Base-by-base conservation (phyloP, 2,797 vertebrate genomes). In the Onychomys arenicola region DNA sequence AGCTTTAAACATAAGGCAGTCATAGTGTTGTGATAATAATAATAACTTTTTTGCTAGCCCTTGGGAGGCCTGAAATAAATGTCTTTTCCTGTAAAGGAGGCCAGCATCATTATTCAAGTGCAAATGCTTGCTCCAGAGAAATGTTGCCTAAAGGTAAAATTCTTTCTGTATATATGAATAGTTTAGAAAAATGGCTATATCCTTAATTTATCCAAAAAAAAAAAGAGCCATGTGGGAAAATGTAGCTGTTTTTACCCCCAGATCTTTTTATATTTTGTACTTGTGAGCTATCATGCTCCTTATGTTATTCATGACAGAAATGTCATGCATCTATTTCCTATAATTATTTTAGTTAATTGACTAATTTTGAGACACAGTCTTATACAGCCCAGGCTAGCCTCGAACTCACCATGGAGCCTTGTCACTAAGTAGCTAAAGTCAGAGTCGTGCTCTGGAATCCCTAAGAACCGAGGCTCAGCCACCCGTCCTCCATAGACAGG, bases 1-100 rank as follows among this genome's bases (percentile, higher is more conserved):
- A 89, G 59, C 57, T 92, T 80, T 91, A 96, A 97, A 80, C 81
- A 57, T 90, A 96, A 95, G 81, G 81, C 88, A 88, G 95, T 94
- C 94, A 81, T 82, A 82, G 4, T 27, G 21, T 91, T 86, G 55
- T 86, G 67, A 89, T 95, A 78, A 87, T 71, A 82, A 81, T 71
- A 65, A 90, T 67, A 85, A 67, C 27, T 85, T 87, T 89, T 95
- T 95, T 46, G 55, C 93, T 95, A 93, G 92, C 91, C 90, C 6
- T 37, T 40, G 69, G 93, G 82, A 96, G 37, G 21, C 11, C 82
- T 91, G 77, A 90, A 76, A 94, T 96, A 65, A 55, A 61, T 89
- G 92, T 94, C 71, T 34, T 91, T 94, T 57, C 21, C 57, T 83
- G 34, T 91, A 67, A 97, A 97, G 17, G 93, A 97, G 89, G 85